These are phyloP conservation scores for Falco rusticolus DNA, from an alignment of 2,797 vertebrate genomes.

Conservation along the genomic window DNA sequence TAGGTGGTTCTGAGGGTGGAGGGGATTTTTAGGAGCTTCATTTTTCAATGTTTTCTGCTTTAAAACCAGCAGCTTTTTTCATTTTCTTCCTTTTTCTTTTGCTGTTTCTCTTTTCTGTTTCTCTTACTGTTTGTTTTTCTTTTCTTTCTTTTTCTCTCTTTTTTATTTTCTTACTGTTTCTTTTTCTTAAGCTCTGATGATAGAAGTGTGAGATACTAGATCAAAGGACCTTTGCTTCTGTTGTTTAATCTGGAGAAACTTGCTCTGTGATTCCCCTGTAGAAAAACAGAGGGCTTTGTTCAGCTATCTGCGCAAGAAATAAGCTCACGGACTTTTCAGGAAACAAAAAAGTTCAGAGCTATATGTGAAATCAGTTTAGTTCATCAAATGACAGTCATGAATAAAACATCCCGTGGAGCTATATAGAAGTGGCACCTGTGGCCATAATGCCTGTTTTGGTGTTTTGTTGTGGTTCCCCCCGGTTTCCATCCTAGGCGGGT, in stretches of 20 bases:
- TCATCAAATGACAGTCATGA: not conserved
- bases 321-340: not conserved
- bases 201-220: not conserved
- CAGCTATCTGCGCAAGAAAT: not conserved
- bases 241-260: not conserved
- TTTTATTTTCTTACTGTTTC: no score
- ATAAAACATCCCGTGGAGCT: not conserved
- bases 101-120: not conserved
- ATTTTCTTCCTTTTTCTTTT: no score
- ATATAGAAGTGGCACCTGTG: not conserved
- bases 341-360: not conserved
- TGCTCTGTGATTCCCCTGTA: not conserved
- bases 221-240: not conserved
- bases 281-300: not conserved
- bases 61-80: not conserved
- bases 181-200: not conserved
- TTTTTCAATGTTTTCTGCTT: not conserved
- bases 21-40: not conserved
- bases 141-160: no score
- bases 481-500: not conserved
- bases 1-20: not conserved
- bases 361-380: not conserved
- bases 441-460: not conserved
- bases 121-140: not conserved
- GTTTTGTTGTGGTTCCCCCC: not conserved